Conservation (phyloP, 2,888 invertebrate species). For the Ormyrus nitidulus region DNA sequence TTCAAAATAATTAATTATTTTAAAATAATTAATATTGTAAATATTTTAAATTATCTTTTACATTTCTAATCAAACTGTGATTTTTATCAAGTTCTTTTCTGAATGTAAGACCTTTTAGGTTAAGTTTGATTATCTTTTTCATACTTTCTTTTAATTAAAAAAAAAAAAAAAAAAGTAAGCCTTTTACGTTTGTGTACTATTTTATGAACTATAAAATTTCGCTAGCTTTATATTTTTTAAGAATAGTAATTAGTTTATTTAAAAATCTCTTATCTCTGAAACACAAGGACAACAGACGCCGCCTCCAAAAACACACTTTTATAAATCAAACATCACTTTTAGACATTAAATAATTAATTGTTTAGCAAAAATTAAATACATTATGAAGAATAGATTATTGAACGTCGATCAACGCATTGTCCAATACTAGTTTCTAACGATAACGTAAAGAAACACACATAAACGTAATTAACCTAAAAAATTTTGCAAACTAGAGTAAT, state of each 20-base stretch:
- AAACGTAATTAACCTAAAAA: conserved; percentile 60
- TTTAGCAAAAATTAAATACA: too few relatives aligned
- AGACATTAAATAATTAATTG: neutral
- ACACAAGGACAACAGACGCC: neutral
- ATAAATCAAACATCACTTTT: neutral
- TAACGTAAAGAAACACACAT: conserved; percentile 26
- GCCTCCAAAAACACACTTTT: neutral
- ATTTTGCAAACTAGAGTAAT: neutral
- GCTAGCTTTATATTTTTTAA: too few relatives aligned
- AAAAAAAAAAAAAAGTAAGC: too few relatives aligned
- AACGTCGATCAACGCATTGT: neutral
- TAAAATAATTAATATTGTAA: neutral
- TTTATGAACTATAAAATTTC: too few relatives aligned
- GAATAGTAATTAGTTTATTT: neutral
- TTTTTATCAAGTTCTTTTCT: neutral
- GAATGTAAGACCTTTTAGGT: too few relatives aligned
- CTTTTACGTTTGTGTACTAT: too few relatives aligned
- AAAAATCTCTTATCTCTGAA: neutral
- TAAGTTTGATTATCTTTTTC: too few relatives aligned
- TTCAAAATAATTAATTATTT: neutral
- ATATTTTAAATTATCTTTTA: neutral
- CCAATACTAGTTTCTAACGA: neutral
- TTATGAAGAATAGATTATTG: neutral
- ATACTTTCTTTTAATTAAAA: too few relatives aligned
- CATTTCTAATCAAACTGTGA: neutral